These are phyloP conservation scores for Ameiurus melas DNA, from an alignment of 2,113 vertebrate genomes.

Conservation along the genomic window DNA sequence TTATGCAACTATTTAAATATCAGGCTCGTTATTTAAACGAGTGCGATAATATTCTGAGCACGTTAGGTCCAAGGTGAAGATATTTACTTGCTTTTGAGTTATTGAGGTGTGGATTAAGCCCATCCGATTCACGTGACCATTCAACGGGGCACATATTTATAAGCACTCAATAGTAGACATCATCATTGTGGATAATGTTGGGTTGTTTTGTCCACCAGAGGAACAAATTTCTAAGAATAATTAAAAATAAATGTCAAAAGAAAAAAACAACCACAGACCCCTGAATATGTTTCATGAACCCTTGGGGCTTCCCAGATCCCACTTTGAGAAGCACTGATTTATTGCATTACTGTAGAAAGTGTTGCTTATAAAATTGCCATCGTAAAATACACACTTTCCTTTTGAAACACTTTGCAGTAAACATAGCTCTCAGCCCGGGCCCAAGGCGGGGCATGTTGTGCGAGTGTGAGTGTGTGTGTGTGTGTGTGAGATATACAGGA, in stretches of 20 bases:
- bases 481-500: slow-evolving; percentile 56
- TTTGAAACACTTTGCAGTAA: slow-evolving; percentile 24
- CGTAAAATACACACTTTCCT: background rate
- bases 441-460: background rate
- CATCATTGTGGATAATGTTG: background rate
- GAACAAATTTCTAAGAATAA: background rate
- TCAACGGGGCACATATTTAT: background rate
- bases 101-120: background rate
- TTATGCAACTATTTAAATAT: no score
- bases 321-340: background rate
- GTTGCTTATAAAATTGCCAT: background rate
- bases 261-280: no score
- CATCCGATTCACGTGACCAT: background rate
- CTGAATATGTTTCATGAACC: background rate
- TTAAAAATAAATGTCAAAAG: no score
- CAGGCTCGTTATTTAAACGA: no score
- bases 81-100: background rate
- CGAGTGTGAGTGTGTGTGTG: slow-evolving; percentile 11
- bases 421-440: background rate
- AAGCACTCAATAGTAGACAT: background rate
- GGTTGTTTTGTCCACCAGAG: background rate
- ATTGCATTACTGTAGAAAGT: background rate
- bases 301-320: background rate
- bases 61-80: background rate
- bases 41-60: no score